Evolutionary conservation across 2,888 invertebrate species (phyloP).

Genomic region (Drosophila tanythrix): DNA sequence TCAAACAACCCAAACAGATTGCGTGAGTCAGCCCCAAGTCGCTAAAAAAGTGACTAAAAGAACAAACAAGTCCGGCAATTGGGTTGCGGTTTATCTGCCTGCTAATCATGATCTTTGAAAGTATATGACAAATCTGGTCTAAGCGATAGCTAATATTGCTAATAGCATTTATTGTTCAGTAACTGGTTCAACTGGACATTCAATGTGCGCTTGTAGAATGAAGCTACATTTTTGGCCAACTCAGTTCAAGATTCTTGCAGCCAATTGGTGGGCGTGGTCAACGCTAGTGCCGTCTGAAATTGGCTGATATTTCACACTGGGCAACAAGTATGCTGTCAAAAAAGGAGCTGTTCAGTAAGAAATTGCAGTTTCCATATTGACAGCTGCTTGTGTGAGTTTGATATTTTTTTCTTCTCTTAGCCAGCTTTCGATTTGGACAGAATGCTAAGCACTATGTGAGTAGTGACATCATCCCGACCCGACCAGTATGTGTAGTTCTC

Average conservation of each 20-base stretch:
- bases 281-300: slow-evolving; percentile 14
- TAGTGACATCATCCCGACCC: slow-evolving; percentile 32
- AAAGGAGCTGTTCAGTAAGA: slow-evolving; percentile 32
- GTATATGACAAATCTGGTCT: background rate
- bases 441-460: slow-evolving; percentile 19
- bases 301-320: slow-evolving; percentile 38
- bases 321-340: slow-evolving; percentile 66
- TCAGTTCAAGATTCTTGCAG: background rate
- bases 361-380: slow-evolving; percentile 49
- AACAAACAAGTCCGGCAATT: background rate
- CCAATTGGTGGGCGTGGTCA: slow-evolving; percentile 51
- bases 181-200: background rate
- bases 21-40: slow-evolving; percentile 44
- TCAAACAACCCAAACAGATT: slow-evolving; percentile 45
- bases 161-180: background rate
- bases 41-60: background rate
- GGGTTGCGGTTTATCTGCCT: background rate
- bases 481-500: slow-evolving; percentile 3
- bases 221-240: background rate
- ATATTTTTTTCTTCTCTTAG: background rate
- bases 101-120: background rate
- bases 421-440: slow-evolving; percentile 26
- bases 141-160: background rate
- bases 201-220: background rate
- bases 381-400: slow-evolving; percentile 15